Evolutionary conservation across 2,113 vertebrate species (phyloP).

Genomic region (Indri indri): DNA sequence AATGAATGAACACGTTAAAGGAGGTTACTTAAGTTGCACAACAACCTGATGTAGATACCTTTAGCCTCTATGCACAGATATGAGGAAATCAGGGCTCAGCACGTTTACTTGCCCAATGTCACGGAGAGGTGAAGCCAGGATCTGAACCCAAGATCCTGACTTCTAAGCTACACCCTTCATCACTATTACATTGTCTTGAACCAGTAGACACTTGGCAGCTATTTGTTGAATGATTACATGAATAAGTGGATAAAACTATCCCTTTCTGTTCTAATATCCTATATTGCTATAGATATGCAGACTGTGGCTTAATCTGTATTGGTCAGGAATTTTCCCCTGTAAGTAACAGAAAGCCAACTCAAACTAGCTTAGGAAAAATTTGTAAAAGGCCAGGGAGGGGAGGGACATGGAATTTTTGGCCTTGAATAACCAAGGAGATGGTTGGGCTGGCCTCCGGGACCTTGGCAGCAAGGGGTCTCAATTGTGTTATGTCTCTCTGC

Average conservation of each 20-base stretch:
- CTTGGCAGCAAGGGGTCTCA: background rate
- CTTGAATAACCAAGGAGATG: background rate
- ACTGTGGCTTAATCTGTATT: background rate
- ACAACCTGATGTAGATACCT: background rate
- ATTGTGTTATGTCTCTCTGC: background rate
- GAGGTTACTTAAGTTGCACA: background rate
- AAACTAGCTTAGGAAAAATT: background rate
- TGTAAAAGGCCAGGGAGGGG: background rate
- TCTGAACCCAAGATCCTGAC: background rate
- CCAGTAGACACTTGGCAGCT: background rate
- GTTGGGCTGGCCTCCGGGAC: background rate
- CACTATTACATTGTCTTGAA: background rate
- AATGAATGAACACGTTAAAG: background rate
- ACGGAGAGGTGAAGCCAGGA: background rate
- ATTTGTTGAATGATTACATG: background rate
- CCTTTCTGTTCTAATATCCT: background rate
- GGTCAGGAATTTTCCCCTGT: background rate
- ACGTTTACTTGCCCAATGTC: background rate
- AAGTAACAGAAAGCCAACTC: background rate
- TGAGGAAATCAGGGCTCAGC: background rate
- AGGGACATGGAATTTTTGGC: background rate
- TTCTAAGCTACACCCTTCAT: background rate
- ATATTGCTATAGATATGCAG: background rate
- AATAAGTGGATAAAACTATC: background rate
- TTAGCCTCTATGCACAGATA: background rate